These are phyloP conservation scores for Kradibia gibbosae DNA, from an alignment of 1,140 invertebrate genomes.

Conservation along the genomic window DNA sequence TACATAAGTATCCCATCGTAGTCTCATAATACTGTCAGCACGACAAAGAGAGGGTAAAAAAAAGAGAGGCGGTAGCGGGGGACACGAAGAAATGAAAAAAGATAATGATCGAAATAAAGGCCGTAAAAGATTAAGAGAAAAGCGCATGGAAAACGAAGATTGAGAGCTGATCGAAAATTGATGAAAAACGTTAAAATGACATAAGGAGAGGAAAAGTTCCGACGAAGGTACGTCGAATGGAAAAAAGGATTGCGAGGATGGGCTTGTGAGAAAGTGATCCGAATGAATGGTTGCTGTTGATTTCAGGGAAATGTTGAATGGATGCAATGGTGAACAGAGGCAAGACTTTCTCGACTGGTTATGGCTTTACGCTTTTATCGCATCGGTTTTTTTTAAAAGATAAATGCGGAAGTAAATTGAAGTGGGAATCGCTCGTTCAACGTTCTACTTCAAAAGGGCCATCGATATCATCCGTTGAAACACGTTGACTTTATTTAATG, in stretches of 20 bases:
- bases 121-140: slow-evolving; percentile 18
- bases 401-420: slow-evolving; percentile 9
- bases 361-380: neutral
- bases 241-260: slow-evolving; percentile 2
- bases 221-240: neutral
- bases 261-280: neutral
- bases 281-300: neutral
- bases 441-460: neutral
- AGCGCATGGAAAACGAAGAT: neutral
- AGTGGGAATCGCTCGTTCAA: neutral
- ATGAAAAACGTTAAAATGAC: no score
- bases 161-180: neutral
- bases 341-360: neutral
- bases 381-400: neutral
- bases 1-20: neutral
- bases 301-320: slow-evolving; percentile 2
- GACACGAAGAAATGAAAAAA: slow-evolving; percentile 24
- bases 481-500: no score
- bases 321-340: neutral
- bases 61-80: neutral
- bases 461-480: neutral
- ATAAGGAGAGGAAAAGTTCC: neutral
- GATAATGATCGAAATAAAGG: slow-evolving; percentile 31
- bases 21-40: neutral
- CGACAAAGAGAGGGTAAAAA: neutral